These are phyloP conservation scores for Solenodon paradoxus DNA, from an alignment of 2,113 vertebrate species.

Conservation along the genomic window DNA sequence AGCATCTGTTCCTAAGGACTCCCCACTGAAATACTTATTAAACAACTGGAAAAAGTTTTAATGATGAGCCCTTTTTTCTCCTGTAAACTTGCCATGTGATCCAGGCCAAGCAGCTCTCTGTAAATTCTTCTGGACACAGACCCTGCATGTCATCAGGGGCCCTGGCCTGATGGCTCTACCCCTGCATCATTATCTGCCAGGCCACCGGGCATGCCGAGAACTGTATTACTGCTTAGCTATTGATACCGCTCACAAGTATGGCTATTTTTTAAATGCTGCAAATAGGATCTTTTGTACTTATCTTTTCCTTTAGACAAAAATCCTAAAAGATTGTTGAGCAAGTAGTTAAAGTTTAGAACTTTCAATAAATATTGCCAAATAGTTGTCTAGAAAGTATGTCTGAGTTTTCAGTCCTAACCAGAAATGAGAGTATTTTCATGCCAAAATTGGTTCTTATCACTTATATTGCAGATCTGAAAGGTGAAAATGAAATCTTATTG, in stretches of 20 bases:
- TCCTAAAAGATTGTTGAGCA: not conserved
- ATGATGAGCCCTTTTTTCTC: too few species aligned
- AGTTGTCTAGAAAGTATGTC: not conserved
- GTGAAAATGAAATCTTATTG: constrained; percentile 12
- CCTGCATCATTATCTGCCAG: too few species aligned
- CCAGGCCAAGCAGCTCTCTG: too few species aligned
- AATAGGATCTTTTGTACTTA: not conserved
- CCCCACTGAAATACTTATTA: too few species aligned
- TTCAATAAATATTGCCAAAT: not conserved
- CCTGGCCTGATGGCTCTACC: too few species aligned
- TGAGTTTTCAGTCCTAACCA: constrained; percentile 9
- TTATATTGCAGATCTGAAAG: not conserved
- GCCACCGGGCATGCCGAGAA: too few species aligned
- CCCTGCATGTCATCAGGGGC: too few species aligned
- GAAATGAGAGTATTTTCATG: not conserved
- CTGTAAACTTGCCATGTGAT: too few species aligned
- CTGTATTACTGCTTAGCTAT: too few species aligned
- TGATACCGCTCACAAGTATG: not conserved
- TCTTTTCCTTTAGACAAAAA: not conserved
- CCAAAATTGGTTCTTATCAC: constrained; percentile 6
- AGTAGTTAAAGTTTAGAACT: not conserved
- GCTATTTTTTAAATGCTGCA: not conserved
- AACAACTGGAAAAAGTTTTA: too few species aligned
- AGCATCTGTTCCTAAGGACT: too few species aligned
- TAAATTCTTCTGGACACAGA: too few species aligned